Evolutionary conservation across 2,888 invertebrate species (phyloP).

Genomic region (Cosmorhoe ocellata): DNA sequence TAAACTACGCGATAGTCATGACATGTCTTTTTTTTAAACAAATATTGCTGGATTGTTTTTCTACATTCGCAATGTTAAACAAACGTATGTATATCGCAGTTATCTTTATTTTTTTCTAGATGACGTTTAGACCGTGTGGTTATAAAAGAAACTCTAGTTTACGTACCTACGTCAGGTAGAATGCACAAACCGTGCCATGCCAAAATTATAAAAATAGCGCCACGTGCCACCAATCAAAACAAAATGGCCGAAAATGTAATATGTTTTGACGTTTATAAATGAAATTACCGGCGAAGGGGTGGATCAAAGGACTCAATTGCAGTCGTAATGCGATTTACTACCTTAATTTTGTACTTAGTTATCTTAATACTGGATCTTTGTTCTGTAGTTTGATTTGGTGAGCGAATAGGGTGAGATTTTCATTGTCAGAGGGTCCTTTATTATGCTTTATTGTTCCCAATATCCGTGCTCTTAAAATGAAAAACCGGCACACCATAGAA

Average conservation of each 20-base stretch:
- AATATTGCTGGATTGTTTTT: no score
- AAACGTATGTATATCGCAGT: no score
- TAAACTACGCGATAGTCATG: no score
- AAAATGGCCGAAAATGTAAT: conserved; percentile 14
- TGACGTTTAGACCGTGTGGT: no score
- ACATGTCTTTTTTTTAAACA: no score
- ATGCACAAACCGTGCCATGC: conserved; percentile 1
- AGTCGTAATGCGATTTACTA: conserved; percentile 8
- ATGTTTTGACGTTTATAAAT: conserved; percentile 20
- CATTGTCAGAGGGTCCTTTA: neutral
- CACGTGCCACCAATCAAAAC: conserved; percentile 10
- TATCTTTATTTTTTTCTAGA: no score
- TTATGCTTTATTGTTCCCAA: no score
- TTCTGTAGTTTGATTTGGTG: conserved; percentile 4
- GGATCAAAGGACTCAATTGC: conserved; percentile 6
- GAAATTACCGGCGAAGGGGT: conserved; percentile 5
- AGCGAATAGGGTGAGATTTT: neutral
- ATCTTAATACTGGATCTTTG: conserved; percentile 11
- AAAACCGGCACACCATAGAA: no score
- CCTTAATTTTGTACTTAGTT: conserved; percentile 16
- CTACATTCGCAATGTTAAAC: no score
- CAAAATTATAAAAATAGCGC: conserved; percentile 6
- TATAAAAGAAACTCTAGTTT: no score
- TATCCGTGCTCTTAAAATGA: no score
- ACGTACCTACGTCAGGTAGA: no score